Base-by-base conservation (phyloP, 2,797 vertebrate genomes). In the Notamacropus eugenii region DNA sequence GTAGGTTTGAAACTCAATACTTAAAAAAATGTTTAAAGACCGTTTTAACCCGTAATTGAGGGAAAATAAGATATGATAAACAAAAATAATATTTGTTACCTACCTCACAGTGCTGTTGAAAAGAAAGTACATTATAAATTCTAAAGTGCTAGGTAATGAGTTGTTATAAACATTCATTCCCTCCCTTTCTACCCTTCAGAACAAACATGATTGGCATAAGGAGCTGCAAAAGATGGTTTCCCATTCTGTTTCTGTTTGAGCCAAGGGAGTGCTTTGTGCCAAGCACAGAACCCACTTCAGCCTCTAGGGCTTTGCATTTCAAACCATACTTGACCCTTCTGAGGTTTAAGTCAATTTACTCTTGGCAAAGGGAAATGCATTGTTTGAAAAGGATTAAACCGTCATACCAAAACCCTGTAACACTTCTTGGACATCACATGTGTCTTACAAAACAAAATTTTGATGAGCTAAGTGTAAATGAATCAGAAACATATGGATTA, bases 401-500 rank as follows among this genome's bases (percentile, higher is more conserved):
- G 12, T 97, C 96, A 92, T 94, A 96, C 54, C 94, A 94, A 96
- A 95, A 67, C 90, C 93, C 91, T 94, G 12, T 95, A 96, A 96
- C 96, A 96, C 95, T 96, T 98, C 92, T 97, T 97, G 92, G 96
- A 95, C 96, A 93, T 96, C 96, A 95, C 67, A 93, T 95, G 59
- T 67, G 92, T 95, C 93, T 96, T 95, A 95, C 54, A 96, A 97
- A 96, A 97, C 96, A 97, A 95, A 97, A 97, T 97, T 96, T 96
- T 97, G 96, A 96, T 97, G 96, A 97, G 92, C 92, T 97, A 96
- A 97, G 95, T 97, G 94, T 97, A 96, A 98, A 96, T 97, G 95
- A 97, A 97, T 98, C 96, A 96, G 95, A 96, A 96, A 96, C 95
- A 96, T 94, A 96, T 12, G 93, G 95, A 95, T 97, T 50, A 56